Conservation (phyloP, 2,113 vertebrate species). For the Cettia cetti region DNA sequence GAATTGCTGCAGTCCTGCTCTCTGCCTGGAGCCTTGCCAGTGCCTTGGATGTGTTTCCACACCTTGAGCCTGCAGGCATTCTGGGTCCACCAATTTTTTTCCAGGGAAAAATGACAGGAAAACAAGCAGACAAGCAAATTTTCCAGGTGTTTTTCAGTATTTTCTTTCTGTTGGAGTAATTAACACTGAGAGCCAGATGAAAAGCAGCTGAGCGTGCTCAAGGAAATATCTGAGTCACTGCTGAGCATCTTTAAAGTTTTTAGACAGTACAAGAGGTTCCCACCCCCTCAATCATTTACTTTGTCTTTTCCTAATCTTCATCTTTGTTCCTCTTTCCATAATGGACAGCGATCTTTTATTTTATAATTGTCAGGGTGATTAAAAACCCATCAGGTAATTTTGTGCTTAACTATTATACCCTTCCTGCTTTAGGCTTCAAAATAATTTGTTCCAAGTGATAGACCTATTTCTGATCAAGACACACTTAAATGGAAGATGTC, state of each 20-base stretch:
- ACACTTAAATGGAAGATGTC: constrained; percentile 15
- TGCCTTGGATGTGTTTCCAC: background rate
- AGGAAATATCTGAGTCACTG: background rate
- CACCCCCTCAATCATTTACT: background rate
- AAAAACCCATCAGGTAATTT: constrained; percentile 47
- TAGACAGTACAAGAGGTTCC: background rate
- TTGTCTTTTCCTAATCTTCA: background rate
- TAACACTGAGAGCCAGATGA: background rate
- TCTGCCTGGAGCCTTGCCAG: background rate
- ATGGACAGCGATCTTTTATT: constrained; percentile 20
- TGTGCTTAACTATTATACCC: background rate
- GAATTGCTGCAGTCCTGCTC: background rate
- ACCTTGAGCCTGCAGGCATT: background rate
- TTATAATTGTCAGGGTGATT: constrained; percentile 11
- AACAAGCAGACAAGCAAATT: background rate
- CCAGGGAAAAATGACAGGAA: background rate
- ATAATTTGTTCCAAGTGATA: constrained; percentile 43
- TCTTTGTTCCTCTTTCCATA: background rate
- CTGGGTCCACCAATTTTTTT: background rate
- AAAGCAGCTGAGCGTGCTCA: background rate
- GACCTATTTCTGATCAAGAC: constrained; percentile 30
- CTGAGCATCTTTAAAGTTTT: background rate
- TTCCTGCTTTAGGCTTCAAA: constrained; percentile 30
- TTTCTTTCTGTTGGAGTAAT: background rate
- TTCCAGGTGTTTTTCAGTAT: background rate